Evolutionary conservation across 1,140 invertebrate species (phyloP).

Genomic region (Papilio dardanus): DNA sequence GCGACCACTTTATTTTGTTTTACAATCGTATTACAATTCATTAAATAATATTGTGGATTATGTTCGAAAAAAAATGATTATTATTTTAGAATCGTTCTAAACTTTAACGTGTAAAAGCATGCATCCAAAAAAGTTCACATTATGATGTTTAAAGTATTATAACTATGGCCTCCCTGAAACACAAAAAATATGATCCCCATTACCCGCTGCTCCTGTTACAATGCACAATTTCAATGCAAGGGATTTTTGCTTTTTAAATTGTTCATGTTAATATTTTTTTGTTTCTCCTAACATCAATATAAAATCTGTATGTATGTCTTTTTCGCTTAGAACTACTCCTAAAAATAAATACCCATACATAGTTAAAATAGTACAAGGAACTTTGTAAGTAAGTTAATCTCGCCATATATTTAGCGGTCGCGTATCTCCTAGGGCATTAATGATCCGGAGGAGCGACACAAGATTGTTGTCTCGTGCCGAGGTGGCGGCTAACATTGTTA

Average conservation of each 20-base stretch:
- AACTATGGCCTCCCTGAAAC: neutral
- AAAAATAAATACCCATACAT: conserved; percentile 2
- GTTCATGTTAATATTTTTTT: neutral
- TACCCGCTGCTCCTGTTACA: neutral
- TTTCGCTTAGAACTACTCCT: neutral
- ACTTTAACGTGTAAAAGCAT: too few relatives aligned
- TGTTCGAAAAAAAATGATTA: too few relatives aligned
- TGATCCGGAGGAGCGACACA: conserved; percentile 14
- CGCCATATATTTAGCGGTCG: conserved; percentile 24
- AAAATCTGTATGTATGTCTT: neutral
- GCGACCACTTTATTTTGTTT: neutral
- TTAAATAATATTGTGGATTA: neutral
- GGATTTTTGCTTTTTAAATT: neutral
- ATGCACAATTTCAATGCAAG: neutral
- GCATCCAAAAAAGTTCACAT: too few relatives aligned
- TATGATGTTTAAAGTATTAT: neutral
- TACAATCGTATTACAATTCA: neutral
- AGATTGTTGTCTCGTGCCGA: conserved; percentile 29
- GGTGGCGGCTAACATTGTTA: conserved; percentile 33
- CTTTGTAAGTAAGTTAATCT: conserved; percentile 21
- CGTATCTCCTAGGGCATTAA: conserved; percentile 23
- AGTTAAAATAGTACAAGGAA: conserved; percentile 4
- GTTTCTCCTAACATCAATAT: neutral
- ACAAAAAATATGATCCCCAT: neutral
- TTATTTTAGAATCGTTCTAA: too few relatives aligned